A percentile compares a stretch with the other conserved stretches of the same genome.
Conservation (phyloP, 2,797 vertebrate species). For the Crypturellus tataupa region DNA sequence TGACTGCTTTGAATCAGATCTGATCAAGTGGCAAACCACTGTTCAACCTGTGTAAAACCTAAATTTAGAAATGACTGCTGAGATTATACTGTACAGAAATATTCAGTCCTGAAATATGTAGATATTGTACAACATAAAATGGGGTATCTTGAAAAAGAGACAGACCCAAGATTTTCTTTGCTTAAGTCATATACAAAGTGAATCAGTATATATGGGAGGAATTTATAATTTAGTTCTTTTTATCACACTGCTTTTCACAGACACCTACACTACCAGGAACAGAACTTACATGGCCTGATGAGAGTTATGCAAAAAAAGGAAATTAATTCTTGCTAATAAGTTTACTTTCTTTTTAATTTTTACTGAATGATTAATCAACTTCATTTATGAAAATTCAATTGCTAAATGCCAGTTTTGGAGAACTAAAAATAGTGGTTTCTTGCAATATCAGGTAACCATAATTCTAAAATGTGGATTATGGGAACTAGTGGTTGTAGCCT, state of each 20-base stretch:
- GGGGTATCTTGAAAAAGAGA: background rate
- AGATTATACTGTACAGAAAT: background rate
- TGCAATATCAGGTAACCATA: slow-evolving; percentile 27
- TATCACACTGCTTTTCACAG: slow-evolving; percentile 73
- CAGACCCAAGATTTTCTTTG: slow-evolving; percentile 32
- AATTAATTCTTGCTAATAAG: slow-evolving; percentile 75
- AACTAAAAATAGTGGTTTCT: slow-evolving; percentile 57
- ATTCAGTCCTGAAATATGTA: slow-evolving; percentile 25
- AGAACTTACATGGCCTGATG: slow-evolving; percentile 40
- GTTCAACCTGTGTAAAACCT: background rate
- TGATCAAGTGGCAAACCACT: background rate
- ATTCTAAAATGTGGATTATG: slow-evolving; percentile 50
- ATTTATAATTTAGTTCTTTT: slow-evolving; percentile 79
- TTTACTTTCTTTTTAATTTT: slow-evolving; percentile 67
- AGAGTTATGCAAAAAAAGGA: slow-evolving; percentile 55
- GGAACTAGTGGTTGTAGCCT: slow-evolving; percentile 13
- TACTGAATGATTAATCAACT: slow-evolving; percentile 67
- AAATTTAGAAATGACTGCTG: background rate
- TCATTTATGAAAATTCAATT: slow-evolving; percentile 58
- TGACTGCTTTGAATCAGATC: background rate
- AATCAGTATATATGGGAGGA: slow-evolving; percentile 78
- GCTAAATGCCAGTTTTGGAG: slow-evolving; percentile 54
- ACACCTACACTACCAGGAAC: slow-evolving; percentile 75
- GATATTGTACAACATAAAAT: background rate
- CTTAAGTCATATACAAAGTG: slow-evolving; percentile 66